Evolutionary conservation across 2,888 invertebrate species (phyloP).

Genomic region (Chymomyza caudatula): DNA sequence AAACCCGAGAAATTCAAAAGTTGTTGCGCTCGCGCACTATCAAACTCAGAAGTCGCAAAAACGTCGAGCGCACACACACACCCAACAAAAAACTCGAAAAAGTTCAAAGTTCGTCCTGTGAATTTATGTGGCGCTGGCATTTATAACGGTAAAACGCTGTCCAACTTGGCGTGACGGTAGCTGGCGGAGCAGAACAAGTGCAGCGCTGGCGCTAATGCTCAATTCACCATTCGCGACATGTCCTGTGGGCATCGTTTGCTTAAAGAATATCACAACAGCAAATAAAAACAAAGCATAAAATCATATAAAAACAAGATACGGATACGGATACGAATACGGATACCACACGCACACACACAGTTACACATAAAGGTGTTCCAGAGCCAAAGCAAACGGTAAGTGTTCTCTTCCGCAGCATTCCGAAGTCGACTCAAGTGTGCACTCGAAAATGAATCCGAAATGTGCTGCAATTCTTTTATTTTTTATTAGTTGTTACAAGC

Average conservation of each 20-base stretch:
- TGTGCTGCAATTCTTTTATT: slow-evolving; percentile 20
- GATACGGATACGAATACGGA: not conserved
- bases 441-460: slow-evolving; percentile 53
- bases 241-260: slow-evolving; percentile 62
- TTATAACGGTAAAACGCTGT: not conserved
- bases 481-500: slow-evolving; percentile 6
- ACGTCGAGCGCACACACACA: not conserved
- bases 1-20: not conserved
- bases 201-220: slow-evolving; percentile 59
- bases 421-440: slow-evolving; percentile 60
- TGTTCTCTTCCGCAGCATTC: slow-evolving; percentile 6
- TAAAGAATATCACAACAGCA: slow-evolving; percentile 11
- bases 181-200: not conserved
- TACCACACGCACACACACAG: not conserved
- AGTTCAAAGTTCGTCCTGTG: slow-evolving; percentile 11
- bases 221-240: slow-evolving; percentile 8
- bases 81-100: not conserved
- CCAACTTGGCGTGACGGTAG: not conserved
- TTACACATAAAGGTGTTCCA: not conserved
- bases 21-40: not conserved
- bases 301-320: slow-evolving; percentile 17
- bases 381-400: too few relatives aligned
- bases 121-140: slow-evolving; percentile 11
- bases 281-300: slow-evolving; percentile 15
- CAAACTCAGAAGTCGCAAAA: not conserved